Conservation (phyloP, 2,113 vertebrate genomes). For the Lontra canadensis region DNA sequence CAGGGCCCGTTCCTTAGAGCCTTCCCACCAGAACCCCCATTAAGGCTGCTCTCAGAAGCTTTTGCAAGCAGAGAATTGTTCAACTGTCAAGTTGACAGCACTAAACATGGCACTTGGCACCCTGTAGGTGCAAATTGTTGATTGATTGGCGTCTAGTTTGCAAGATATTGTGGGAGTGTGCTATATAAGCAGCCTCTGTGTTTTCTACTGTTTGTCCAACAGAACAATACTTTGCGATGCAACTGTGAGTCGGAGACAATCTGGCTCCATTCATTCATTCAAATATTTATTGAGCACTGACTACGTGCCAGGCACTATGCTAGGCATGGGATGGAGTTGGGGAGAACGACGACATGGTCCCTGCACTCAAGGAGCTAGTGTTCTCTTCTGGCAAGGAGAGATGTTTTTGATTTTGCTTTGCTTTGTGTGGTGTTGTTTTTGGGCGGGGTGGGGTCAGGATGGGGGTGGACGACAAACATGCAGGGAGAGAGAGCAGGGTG, state of each 20-base stretch:
- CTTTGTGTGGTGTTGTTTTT: background rate
- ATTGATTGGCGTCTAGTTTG: background rate
- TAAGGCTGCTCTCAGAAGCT: background rate
- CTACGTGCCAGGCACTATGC: background rate
- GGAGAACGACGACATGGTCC: background rate
- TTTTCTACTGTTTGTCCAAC: constrained; percentile 9
- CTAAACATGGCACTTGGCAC: background rate
- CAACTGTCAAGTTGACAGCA: background rate
- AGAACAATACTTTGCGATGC: background rate
- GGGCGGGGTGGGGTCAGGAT: background rate
- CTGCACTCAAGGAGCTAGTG: background rate
- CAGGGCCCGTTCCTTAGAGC: background rate
- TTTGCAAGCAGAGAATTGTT: background rate
- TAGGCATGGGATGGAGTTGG: background rate
- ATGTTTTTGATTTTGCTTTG: background rate
- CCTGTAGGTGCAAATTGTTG: background rate
- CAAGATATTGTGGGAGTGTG: background rate
- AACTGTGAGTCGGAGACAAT: background rate
- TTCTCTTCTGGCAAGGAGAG: background rate
- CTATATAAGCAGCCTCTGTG: background rate
- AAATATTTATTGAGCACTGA: constrained; percentile 24
- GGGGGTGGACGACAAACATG: background rate
- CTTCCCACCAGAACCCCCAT: background rate
- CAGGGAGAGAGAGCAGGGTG: background rate
- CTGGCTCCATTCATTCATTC: background rate